Percentiles rank a stretch among this genome's conserved stretches.
Conservation (phyloP, 2,888 invertebrate species). For the Seira sanloemensis region DNA sequence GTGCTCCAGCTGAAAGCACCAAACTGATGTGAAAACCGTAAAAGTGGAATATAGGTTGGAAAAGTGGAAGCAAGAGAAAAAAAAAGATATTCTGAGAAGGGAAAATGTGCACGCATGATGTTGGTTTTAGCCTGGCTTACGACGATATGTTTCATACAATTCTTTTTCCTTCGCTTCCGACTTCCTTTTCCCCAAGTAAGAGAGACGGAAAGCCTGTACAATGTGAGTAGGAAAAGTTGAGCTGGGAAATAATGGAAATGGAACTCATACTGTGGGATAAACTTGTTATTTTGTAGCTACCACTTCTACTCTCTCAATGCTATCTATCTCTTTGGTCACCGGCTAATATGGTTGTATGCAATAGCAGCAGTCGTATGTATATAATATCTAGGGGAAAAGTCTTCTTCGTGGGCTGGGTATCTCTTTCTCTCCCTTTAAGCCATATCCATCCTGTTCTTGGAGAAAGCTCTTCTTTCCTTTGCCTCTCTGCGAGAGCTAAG, state of each 20-base stretch:
- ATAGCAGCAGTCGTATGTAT: too few relatives aligned
- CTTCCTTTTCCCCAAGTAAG: conserved; percentile 25
- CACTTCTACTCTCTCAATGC: too few relatives aligned
- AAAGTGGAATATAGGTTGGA: conserved; percentile 28
- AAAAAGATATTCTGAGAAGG: conserved; percentile 13
- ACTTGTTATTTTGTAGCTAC: not conserved
- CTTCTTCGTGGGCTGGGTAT: not conserved
- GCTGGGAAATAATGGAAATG: not conserved
- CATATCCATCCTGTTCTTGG: not conserved
- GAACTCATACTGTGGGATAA: not conserved
- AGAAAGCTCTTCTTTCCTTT: not conserved
- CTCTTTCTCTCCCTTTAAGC: not conserved
- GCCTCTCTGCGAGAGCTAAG: too few relatives aligned
- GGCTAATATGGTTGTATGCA: too few relatives aligned
- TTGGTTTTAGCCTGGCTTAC: not conserved
- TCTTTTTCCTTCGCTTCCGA: conserved; percentile 30
- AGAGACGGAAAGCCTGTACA: conserved; percentile 27
- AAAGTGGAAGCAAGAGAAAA: conserved; percentile 11
- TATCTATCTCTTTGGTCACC: too few relatives aligned
- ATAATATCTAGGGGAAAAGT: too few relatives aligned
- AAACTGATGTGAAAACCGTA: conserved; percentile 52
- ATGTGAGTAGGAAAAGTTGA: conserved; percentile 36
- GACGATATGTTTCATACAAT: not conserved
- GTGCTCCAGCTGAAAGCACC: conserved; percentile 56
- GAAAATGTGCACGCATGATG: not conserved